Evolutionary conservation across 2,797 vertebrate species (phyloP).

Genomic region (Gastrophryne carolinensis): DNA sequence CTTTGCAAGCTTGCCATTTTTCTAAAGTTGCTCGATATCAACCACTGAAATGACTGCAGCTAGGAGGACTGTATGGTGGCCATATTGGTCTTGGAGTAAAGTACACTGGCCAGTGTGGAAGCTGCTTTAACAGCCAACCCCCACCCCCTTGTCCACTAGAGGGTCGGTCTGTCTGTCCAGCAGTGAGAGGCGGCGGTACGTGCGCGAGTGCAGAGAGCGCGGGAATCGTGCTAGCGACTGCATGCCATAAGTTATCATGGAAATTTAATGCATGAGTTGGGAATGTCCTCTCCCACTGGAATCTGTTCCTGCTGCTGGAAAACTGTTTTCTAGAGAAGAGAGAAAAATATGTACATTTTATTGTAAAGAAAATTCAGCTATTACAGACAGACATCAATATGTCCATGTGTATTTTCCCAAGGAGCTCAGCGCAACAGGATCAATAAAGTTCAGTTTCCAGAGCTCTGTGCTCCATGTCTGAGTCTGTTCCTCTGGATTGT

Average conservation of each 20-base stretch:
- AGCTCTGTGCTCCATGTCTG: not conserved
- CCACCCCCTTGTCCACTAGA: not conserved
- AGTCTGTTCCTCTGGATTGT: not conserved
- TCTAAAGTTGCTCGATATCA: not conserved
- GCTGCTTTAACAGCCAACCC: not conserved
- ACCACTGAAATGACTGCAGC: not conserved
- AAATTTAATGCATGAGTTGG: constrained; percentile 40
- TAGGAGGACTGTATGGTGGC: not conserved
- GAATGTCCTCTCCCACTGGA: constrained; percentile 14
- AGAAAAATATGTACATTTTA: constrained; percentile 29
- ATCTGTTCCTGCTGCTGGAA: constrained; percentile 10
- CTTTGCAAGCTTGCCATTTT: not conserved
- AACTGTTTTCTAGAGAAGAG: constrained; percentile 33
- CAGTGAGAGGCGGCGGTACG: no score
- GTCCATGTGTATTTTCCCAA: constrained; percentile 26
- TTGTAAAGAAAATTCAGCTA: constrained; percentile 39
- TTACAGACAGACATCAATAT: constrained; percentile 21
- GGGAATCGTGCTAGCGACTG: constrained; percentile 3
- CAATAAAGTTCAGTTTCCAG: constrained; percentile 33
- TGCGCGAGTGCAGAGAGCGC: no score
- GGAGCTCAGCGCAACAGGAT: not conserved
- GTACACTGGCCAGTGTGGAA: constrained; percentile 12
- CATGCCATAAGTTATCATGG: constrained; percentile 34
- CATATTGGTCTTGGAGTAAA: constrained; percentile 11
- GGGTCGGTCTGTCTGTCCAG: no score